Conservation (phyloP, 2,888 invertebrate species). For the Mimachlamys varia region DNA sequence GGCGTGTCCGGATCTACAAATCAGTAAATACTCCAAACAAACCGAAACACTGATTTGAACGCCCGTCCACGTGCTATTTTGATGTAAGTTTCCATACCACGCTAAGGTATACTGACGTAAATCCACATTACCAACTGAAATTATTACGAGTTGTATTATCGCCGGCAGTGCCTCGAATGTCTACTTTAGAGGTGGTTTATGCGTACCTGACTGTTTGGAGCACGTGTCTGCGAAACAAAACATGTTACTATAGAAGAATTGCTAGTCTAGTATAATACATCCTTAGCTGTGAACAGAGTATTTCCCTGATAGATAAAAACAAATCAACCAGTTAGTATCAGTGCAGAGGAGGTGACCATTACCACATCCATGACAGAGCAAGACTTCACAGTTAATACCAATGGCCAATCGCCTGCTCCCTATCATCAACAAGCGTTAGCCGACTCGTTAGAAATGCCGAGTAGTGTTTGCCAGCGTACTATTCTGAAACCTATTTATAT, state of each 20-base stretch:
- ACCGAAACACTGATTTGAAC: neutral
- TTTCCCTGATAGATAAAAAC: neutral
- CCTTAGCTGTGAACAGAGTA: neutral
- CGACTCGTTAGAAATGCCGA: neutral
- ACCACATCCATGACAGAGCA: neutral
- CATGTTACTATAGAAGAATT: neutral
- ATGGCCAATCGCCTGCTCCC: neutral
- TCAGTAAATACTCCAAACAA: neutral
- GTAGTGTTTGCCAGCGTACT: neutral
- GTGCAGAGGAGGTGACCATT: neutral
- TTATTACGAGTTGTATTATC: neutral
- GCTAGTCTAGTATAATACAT: neutral
- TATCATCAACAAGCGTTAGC: neutral
- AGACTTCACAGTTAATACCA: neutral
- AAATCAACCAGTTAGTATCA: neutral
- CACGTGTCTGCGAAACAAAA: neutral
- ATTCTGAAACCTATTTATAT: neutral
- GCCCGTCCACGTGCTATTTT: neutral
- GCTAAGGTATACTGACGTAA: neutral
- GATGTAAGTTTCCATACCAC: neutral
- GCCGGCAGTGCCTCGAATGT: neutral
- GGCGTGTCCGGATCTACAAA: slow-evolving; percentile 18
- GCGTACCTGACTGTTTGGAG: neutral
- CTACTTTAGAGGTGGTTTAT: neutral
- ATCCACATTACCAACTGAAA: neutral